A percentile compares a stretch with the other conserved stretches of the same genome.
phyloP scores from a whole-genome alignment of 2,888 invertebrate genomes.

The Thereva unica region DNA sequence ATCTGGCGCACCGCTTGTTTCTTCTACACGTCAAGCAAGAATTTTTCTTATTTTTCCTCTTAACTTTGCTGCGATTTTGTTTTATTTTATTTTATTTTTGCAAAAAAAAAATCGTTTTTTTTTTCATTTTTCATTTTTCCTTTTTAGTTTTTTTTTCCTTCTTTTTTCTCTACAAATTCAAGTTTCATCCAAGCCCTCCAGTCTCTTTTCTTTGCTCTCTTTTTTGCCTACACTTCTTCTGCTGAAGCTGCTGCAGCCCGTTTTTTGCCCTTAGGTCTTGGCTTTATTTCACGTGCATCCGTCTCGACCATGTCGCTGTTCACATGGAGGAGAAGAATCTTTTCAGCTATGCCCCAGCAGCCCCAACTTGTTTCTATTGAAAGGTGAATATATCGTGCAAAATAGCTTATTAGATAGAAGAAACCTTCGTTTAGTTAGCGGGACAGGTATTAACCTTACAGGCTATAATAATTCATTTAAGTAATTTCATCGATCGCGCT shows the following conservation, averaged over 20 bases:
- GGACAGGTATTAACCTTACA: too few species aligned
- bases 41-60: conserved; percentile 9
- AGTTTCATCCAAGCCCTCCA: conserved; percentile 26
- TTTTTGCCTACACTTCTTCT: conserved; percentile 18
- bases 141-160: not conserved
- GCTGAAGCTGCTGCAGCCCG: not conserved
- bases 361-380: too few species aligned
- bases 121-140: not conserved
- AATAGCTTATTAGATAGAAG: too few species aligned
- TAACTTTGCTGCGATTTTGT: conserved; percentile 21
- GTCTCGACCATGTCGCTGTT: conserved; percentile 22
- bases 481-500: too few species aligned
- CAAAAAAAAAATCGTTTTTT: too few species aligned
- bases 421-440: too few species aligned
- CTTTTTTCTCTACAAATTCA: conserved; percentile 27
- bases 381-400: too few species aligned
- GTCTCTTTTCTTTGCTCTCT: conserved; percentile 25
- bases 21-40: conserved; percentile 3
- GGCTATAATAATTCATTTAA: too few species aligned
- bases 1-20: conserved; percentile 23
- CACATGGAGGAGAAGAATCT: too few species aligned
- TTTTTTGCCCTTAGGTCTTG: conserved; percentile 1
- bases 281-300: conserved; percentile 17
- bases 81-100: conserved; percentile 12
- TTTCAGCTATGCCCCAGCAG: too few species aligned